phyloP scores from a whole-genome alignment of 2,888 invertebrate species.

The Drosophila nr. perissopoda region DNA sequence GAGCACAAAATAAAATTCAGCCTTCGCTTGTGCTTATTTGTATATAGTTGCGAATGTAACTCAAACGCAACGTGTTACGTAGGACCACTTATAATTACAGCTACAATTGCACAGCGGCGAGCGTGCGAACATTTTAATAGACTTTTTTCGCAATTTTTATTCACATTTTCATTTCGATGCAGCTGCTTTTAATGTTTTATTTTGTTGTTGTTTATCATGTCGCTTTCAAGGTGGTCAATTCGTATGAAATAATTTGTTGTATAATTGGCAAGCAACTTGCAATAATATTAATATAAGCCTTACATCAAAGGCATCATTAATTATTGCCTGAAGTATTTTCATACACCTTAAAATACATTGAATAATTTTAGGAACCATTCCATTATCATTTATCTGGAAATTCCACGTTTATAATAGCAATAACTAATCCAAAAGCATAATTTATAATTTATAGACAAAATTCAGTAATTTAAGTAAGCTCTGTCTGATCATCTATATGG shows the following conservation, averaged over 20 bases:
- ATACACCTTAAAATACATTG: not conserved
- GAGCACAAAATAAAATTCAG: constrained; percentile 32
- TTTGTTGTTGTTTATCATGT: constrained; percentile 1
- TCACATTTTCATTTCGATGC: constrained; percentile 6
- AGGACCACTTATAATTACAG: constrained; percentile 56
- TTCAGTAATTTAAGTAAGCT: not conserved
- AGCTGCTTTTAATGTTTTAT: constrained; percentile 7
- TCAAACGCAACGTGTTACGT: constrained; percentile 54
- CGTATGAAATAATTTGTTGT: not conserved
- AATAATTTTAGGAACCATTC: not conserved
- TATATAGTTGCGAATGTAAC: constrained; percentile 37
- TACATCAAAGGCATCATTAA: not conserved
- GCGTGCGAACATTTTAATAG: constrained; percentile 53
- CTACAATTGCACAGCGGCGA: constrained; percentile 18
- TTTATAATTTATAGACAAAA: not conserved
- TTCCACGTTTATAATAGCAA: not conserved
- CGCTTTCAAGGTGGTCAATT: constrained; percentile 1
- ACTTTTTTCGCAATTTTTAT: constrained; percentile 30
- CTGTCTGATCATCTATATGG: not conserved
- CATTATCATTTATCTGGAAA: not conserved
- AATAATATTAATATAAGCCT: not conserved
- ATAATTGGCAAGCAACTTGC: not conserved
- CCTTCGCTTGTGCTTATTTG: constrained; percentile 23
- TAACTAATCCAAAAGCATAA: not conserved
- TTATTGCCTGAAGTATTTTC: not conserved